Base-by-base conservation (phyloP, 2,797 vertebrate species). In the Mus spretus region DNA sequence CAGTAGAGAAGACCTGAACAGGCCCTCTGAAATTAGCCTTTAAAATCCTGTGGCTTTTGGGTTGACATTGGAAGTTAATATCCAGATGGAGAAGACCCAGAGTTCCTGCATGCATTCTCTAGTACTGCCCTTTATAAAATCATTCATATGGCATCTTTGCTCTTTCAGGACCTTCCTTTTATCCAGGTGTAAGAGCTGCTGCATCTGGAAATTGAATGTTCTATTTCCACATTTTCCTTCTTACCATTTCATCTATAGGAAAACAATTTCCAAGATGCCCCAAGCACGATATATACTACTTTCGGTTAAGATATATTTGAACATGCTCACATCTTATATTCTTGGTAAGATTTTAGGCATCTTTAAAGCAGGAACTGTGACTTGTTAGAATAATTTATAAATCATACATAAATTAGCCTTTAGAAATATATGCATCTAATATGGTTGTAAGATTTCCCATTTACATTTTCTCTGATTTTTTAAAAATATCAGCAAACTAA, bases 401-500 rank as follows among this genome's bases (percentile, higher is more conserved):
- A 50, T 34, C 3, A 50, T 83, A 28, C 19, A 72, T 86, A 92
- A 92, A 63, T 84, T 47, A 34, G 10, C 40, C 89, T 40, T 90
- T 86, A 92, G 40, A 88, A 53, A 84, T 57, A 86, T 70, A 92
- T 77, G 47, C 20, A 82, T 37, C 20, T 92, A 79, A 74, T 67
- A 84, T 74, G 83, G 13, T 44, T 93, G 3, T 80, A 92, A 79
- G 37, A 53, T 14, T 37, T 40, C 34, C 17, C 61, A 53, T 37
- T 47, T 79, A 75, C 37, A 84, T 81, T 72, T 47, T 22, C 28
- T 47, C 82, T 77, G 5, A 44, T 72, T 8, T 72, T 37, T 31
- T 57, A 40, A 40, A 91, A 50, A 93, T 47, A 79, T 87, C 55
- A 80, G 65, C 59, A 44, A 88, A 89, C 47, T 55, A 93, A 88